Conservation (phyloP, 2,797 vertebrate species). For the Ctenopoma kingsleyae region DNA sequence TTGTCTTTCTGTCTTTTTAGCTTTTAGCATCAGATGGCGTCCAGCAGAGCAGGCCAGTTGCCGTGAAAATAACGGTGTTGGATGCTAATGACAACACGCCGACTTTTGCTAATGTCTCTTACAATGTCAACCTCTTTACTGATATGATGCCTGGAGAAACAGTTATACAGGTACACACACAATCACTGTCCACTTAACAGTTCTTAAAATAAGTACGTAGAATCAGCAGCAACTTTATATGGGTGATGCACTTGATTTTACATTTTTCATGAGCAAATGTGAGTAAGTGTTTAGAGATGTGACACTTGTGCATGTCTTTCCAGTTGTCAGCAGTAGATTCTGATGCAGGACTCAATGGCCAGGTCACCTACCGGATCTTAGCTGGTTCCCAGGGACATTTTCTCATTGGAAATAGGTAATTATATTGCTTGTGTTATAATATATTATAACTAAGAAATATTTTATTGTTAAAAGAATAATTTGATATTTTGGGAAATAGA, state of each 20-base stretch:
- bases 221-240: background rate
- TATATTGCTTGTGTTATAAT: background rate
- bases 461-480: background rate
- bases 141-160: constrained; percentile 91
- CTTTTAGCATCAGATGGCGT: constrained; percentile 95
- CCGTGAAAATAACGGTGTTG: constrained; percentile 90
- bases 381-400: constrained; percentile 91
- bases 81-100: constrained; percentile 98
- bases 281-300: background rate
- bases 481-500: background rate
- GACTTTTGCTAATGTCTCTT: constrained; percentile 93
- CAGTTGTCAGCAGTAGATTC: constrained; percentile 92
- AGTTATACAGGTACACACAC: constrained; percentile 88
- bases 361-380: constrained; percentile 91
- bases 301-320: constrained; percentile 24
- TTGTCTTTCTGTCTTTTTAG: constrained; percentile 71
- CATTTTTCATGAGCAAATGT: background rate
- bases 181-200: background rate
- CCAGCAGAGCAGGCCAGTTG: constrained; percentile 91
- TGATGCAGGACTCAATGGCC: constrained; percentile 92
- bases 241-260: no score
- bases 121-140: constrained; percentile 91
- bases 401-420: constrained; percentile 84
- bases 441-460: background rate
- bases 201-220: background rate